A percentile compares a stretch with the other conserved stretches of the same genome.
Evolutionary conservation across 2,113 vertebrate species (phyloP).

Genomic region (Pedetes capensis): DNA sequence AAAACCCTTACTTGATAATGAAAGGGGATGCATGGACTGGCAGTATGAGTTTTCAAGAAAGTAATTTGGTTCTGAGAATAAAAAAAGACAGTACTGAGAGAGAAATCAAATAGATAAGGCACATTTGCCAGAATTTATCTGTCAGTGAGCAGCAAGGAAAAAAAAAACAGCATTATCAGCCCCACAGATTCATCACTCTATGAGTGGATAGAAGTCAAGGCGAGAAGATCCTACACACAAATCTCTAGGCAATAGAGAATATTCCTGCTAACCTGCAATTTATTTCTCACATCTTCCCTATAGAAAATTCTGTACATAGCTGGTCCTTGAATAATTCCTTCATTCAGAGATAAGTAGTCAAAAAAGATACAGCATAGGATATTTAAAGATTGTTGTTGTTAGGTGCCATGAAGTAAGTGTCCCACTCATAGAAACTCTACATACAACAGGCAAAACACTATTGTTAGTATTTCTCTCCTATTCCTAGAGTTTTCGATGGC

Average conservation of each 20-base stretch:
- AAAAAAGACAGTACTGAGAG: not conserved
- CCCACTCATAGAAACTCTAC: no score
- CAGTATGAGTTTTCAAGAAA: slow-evolving; percentile 14
- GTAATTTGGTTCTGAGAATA: slow-evolving; percentile 26
- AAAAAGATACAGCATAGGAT: not conserved
- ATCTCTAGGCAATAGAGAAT: not conserved
- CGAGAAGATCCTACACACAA: not conserved
- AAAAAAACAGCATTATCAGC: not conserved
- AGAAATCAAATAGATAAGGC: slow-evolving; percentile 20
- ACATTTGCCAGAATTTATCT: not conserved
- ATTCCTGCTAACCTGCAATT: not conserved
- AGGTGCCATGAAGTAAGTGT: no score
- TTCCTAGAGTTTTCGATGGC: no score
- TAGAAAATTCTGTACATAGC: not conserved
- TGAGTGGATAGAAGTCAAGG: not conserved
- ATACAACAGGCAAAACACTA: no score
- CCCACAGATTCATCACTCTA: not conserved
- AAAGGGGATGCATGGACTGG: not conserved
- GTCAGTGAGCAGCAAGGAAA: not conserved
- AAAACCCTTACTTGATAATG: not conserved
- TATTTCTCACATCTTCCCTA: not conserved
- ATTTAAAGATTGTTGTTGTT: no score
- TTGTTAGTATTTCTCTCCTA: no score
- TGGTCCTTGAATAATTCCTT: not conserved
- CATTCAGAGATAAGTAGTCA: not conserved